A percentile compares a stretch with the other conserved stretches of the same genome.
These are phyloP conservation scores for Leptarthrus brevirostris DNA, from an alignment of 2,888 invertebrate species.

Conservation along the genomic window DNA sequence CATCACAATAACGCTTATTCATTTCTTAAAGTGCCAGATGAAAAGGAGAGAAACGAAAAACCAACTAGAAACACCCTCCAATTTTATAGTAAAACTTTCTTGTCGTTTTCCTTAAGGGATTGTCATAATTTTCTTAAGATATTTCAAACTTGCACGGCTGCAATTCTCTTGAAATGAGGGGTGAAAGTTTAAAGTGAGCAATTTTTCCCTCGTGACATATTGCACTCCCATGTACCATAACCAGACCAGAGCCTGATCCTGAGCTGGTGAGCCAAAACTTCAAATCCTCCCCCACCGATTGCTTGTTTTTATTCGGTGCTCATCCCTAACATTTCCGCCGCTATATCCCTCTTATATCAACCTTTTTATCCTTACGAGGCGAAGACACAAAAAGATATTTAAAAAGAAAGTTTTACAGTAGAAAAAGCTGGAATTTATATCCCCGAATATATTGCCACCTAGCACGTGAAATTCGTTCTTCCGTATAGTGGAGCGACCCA, in stretches of 20 bases:
- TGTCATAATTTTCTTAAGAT: conserved; percentile 48
- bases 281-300: conserved; percentile 32
- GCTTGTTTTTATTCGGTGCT: conserved; percentile 12
- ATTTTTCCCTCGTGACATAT: conserved; percentile 50
- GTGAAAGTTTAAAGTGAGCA: conserved; percentile 49
- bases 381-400: conserved; percentile 47
- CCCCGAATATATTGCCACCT: conserved; percentile 47
- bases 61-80: not conserved
- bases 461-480: conserved; percentile 42
- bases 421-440: conserved; percentile 31
- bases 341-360: conserved; percentile 6
- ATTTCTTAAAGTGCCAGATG: too few relatives aligned
- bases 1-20: too few relatives aligned
- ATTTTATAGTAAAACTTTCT: conserved; percentile 30
- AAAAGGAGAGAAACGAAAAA: too few relatives aligned
- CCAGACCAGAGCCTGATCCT: not conserved
- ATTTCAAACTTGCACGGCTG: conserved; percentile 40
- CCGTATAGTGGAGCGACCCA: conserved; percentile 28
- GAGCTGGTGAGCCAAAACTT: conserved; percentile 17
- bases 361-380: conserved; percentile 40
- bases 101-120: conserved; percentile 45
- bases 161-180: conserved; percentile 34
- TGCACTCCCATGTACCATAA: conserved; percentile 48
- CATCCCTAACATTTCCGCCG: conserved; percentile 9
- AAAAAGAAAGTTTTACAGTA: conserved; percentile 46